These are phyloP conservation scores for Chaetophractus vellerosus DNA, from an alignment of 2,797 vertebrate species.

Conservation along the genomic window DNA sequence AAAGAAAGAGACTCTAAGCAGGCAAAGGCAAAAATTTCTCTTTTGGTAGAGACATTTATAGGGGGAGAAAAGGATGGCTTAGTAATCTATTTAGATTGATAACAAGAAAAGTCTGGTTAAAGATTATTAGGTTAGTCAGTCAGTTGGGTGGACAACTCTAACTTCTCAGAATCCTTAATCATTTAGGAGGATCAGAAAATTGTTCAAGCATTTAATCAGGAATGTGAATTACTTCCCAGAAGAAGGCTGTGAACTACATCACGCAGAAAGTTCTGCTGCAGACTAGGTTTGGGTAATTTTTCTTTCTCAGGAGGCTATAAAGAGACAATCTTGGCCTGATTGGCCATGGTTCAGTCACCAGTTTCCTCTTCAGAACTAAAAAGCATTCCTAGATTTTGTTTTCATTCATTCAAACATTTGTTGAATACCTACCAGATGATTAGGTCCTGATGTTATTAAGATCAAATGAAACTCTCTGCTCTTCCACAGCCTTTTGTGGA, in stretches of 20 bases:
- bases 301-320: neutral
- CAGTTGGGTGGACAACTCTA: neutral
- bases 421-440: conserved; percentile 23
- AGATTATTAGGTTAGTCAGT: conserved; percentile 56
- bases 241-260: conserved; percentile 13
- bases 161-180: conserved; percentile 62
- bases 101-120: neutral
- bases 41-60: neutral
- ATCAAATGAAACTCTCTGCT: neutral
- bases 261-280: conserved; percentile 2
- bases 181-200: conserved; percentile 49
- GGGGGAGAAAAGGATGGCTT: neutral
- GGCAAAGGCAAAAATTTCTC: neutral
- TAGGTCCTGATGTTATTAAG: conserved; percentile 26
- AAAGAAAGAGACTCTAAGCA: neutral
- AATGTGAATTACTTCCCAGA: conserved; percentile 55
- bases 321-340: conserved; percentile 10
- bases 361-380: conserved; percentile 37
- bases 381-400: conserved; percentile 52
- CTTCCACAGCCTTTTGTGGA: neutral
- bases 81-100: neutral
- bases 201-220: conserved; percentile 16
- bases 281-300: neutral
- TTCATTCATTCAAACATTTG: conserved; percentile 55
- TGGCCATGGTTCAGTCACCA: neutral